Conservation (phyloP, 2,113 vertebrate species). For the Seriola dumerili region DNA sequence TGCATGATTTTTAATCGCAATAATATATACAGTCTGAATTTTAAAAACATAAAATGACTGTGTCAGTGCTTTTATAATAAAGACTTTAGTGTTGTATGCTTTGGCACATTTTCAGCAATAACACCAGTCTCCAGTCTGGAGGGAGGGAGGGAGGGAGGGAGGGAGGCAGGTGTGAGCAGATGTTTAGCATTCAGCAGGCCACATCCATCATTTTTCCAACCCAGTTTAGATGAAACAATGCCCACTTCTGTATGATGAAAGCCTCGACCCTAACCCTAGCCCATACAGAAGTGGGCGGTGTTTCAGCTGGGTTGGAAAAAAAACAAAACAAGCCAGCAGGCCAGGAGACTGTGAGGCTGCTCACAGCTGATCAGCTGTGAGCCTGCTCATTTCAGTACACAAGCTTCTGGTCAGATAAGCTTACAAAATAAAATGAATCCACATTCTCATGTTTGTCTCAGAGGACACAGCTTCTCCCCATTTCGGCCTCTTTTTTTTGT, state of each 20-base stretch:
- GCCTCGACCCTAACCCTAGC: no score
- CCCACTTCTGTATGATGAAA: no score
- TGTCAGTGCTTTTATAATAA: conserved; percentile 3
- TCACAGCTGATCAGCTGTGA: conserved; percentile 16
- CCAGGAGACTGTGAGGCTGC: not conserved
- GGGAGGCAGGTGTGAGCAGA: conserved; percentile 26
- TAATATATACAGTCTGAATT: conserved; percentile 34
- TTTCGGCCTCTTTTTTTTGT: not conserved
- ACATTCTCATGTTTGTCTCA: conserved; percentile 37
- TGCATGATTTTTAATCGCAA: conserved; percentile 31
- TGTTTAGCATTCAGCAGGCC: conserved; percentile 5
- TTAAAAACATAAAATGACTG: conserved; percentile 32
- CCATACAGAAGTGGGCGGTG: no score
- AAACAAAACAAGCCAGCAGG: not conserved
- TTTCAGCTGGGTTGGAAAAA: no score
- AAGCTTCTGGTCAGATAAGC: conserved; percentile 17
- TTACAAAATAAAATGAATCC: conserved; percentile 22
- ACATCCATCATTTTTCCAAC: no score
- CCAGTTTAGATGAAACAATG: no score
- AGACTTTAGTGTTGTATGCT: conserved; percentile 28
- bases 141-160: not conserved
- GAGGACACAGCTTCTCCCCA: not conserved
- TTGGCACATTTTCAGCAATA: conserved; percentile 42
- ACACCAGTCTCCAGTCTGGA: conserved; percentile 11
- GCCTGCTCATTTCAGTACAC: not conserved